Percentiles rank a stretch among this genome's conserved stretches.
Conservation (phyloP, 2,888 invertebrate genomes). For the Cephus rjabovi region DNA sequence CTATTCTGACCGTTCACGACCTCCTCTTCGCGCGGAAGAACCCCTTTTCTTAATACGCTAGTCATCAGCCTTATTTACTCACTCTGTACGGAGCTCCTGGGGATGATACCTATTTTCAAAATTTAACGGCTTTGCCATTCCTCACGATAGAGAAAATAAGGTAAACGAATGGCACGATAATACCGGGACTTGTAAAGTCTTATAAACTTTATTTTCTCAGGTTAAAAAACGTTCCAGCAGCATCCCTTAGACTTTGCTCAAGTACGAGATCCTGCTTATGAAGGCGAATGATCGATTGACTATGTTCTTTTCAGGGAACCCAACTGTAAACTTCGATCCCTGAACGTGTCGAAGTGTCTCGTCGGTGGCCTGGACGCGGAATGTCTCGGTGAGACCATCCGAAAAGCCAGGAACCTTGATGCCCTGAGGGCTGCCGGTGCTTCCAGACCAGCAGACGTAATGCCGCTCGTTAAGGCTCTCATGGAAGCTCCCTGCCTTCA, state of each 20-base stretch:
- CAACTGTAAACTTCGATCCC: constrained; percentile 68
- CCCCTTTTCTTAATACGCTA: not conserved
- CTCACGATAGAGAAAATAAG: not conserved
- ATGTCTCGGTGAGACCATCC: constrained; percentile 70
- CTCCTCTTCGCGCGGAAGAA: not conserved
- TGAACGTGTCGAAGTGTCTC: constrained; percentile 71
- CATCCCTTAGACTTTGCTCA: not conserved
- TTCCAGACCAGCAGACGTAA: constrained; percentile 69
- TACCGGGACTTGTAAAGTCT: constrained; percentile 16
- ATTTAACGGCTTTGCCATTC: constrained; percentile 9
- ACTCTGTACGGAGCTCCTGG: not conserved
- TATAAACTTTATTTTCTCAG: not conserved
- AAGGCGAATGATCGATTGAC: not conserved
- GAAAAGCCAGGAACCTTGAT: constrained; percentile 68
- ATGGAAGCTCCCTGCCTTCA: constrained; percentile 70
- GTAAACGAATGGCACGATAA: constrained; percentile 4
- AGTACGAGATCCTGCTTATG: not conserved
- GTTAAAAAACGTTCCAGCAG: not conserved
- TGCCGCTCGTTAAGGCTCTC: constrained; percentile 69
- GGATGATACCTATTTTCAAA: not conserved
- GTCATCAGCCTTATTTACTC: not conserved
- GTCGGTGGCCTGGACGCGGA: constrained; percentile 70
- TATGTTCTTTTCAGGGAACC: constrained; percentile 62
- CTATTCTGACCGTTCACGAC: not conserved
- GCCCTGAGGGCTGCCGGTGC: constrained; percentile 70